Base-by-base conservation (phyloP, 2,113 vertebrate species). In the Albula goreensis region DNA sequence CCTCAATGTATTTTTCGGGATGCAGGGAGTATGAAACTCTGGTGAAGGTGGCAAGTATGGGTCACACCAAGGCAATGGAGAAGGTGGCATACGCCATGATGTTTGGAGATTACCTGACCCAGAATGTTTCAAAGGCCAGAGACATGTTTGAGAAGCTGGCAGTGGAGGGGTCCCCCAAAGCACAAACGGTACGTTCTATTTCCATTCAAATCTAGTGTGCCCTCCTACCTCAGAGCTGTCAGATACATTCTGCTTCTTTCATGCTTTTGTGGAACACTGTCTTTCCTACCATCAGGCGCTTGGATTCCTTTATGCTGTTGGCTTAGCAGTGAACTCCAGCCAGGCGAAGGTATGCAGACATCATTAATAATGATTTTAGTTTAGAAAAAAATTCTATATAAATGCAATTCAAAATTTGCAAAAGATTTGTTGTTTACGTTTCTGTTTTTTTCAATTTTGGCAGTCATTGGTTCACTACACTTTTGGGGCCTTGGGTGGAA, bases 391-490 rank as follows among this genome's bases (percentile, higher is more conserved):
- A 41, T 41, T 41, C 0, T 41, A 41, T 41, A 41, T 41, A 41
- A 41, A 41, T 41, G 31, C 31, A 41, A 41, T 41, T 41, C 31
- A 41, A 41, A 41, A 41, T 41, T 41, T 41, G 31, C 1, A 41
- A 41, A 41, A 41, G 31, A 41, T 41, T 41, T 41, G 31, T 41
- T 9, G 19, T 83, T 79, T 1, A 87, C 15, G 86, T 48, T 49
- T 48, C 10, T 12, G 2, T 78, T 57, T 81, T 82, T 22, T 56
- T 11, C 90, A 41, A 41, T 41, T 41, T 41, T 41, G 87, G 84
- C 93, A 98, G 98, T 98, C 98, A 56, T 92, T 99, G 88, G 98
- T 99, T 52, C 99, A 99, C 93, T 99, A 99, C 88, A 99, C 98
- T 41, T 99, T 99, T 13, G 97, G 97, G 88, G 98, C 98, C 57